Evolutionary conservation across 2,113 vertebrate species (phyloP), one percentile per base, ranked within the genome.

Genomic region (Cynocephalus volans): DNA sequence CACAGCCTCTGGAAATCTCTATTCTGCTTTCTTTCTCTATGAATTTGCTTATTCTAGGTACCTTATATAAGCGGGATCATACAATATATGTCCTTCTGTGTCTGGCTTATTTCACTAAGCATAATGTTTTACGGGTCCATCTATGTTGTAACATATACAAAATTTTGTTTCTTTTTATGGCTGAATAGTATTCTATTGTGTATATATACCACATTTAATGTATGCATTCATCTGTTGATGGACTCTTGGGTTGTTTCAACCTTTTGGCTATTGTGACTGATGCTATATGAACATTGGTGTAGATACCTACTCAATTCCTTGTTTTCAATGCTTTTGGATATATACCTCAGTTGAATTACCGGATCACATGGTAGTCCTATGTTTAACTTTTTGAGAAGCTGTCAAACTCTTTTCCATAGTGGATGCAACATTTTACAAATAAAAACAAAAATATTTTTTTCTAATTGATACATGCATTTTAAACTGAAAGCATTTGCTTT

Each of bases 301-400:
- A 54, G 23, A 14, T 28, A 45, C 10, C n/a, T 54, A 1, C 72
- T 85, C 45, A 62, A 52, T 11, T 64, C 21, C 48, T 8, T 56
- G 67, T 15, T 82, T 64, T 82, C 48, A 45, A 1, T 94, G 54
- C 15, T 64, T 85, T 52, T 67, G 17, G 1, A 15, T 48, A 45
- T 82, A n/a, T 8, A 75, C 17, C 58, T 60, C 21, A 18, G 21
- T 75, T 21, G 48, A 48, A 65, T 75, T 65, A 23, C 36, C 5
- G 15, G 60, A n/a, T 75, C 26, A 75, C 23, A 89, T 36, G 21
- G 58, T 48, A 65, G 28, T 23, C 21, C 23, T 14, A 15, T 65
- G 58, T 94, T 83, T 82, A 65, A 94, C 36, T 50, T 84, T 84
- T 31, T 83, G 60, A 90, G 52, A 89, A 75, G 77, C 3, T 45